Percentiles rank a stretch among this genome's conserved stretches.
phyloP scores from a whole-genome alignment of 2,797 vertebrate genomes.

The Scomberomorus guttatus region DNA sequence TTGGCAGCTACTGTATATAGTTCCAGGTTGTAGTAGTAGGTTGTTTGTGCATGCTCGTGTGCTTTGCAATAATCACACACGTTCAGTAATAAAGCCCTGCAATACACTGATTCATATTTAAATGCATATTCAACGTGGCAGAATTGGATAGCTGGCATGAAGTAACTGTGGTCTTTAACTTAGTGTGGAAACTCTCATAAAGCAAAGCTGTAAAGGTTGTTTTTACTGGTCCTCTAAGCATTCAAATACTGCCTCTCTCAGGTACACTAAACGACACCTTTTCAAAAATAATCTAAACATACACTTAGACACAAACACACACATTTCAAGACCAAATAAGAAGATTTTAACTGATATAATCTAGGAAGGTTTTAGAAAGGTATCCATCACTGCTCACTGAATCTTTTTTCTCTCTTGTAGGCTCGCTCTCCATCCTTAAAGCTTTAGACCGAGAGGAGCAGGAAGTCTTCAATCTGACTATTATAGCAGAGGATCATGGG shows the following conservation, averaged over 20 bases:
- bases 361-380: not conserved
- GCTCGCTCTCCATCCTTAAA: conserved; percentile 84
- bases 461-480: conserved; percentile 90
- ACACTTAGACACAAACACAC: conserved; percentile 14
- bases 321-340: conserved; percentile 7
- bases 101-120: conserved; percentile 20
- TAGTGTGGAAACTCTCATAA: conserved; percentile 71
- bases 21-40: not conserved
- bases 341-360: not conserved
- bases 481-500: conserved; percentile 93
- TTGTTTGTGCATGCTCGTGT: conserved; percentile 7
- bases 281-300: conserved; percentile 26
- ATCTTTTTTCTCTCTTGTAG: conserved; percentile 41
- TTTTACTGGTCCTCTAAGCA: conserved; percentile 59
- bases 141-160: conserved; percentile 39
- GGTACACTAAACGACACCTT: conserved; percentile 51
- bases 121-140: conserved; percentile 30
- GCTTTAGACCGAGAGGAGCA: conserved; percentile 92
- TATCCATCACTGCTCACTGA: conserved; percentile 1
- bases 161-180: conserved; percentile 30
- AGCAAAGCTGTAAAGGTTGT: conserved; percentile 51
- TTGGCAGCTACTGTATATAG: not conserved
- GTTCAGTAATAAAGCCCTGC: conserved; percentile 8
- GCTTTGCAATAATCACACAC: conserved; percentile 16
- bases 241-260: conserved; percentile 49